Evolutionary conservation across 1,140 invertebrate genomes (phyloP).

Genomic region (Ips nitidus): DNA sequence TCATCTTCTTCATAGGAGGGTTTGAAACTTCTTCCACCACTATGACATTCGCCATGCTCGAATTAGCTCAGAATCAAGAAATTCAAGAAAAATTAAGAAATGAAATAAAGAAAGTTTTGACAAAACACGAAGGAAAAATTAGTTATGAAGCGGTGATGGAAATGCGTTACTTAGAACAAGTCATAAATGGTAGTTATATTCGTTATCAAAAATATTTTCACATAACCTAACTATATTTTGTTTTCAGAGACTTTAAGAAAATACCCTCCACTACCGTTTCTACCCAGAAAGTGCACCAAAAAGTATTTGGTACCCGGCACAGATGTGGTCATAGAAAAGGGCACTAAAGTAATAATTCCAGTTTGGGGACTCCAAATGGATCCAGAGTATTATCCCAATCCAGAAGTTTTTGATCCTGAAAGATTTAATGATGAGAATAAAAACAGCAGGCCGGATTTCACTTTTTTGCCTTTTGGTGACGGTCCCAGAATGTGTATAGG

Average conservation of each 20-base stretch:
- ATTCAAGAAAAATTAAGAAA: constrained; percentile 53
- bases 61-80: constrained; percentile 51
- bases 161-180: constrained; percentile 52
- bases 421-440: constrained; percentile 15
- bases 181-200: constrained; percentile 52
- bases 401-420: constrained; percentile 22
- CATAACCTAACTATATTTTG: neutral
- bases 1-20: constrained; percentile 58
- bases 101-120: constrained; percentile 53
- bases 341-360: constrained; percentile 5
- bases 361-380: constrained; percentile 16
- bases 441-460: neutral
- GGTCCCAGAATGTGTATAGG: constrained; percentile 48
- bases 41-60: constrained; percentile 51
- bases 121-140: constrained; percentile 54
- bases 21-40: constrained; percentile 52
- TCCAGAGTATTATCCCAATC: constrained; percentile 22
- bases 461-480: constrained; percentile 18
- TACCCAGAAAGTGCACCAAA: constrained; percentile 57
- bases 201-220: neutral
- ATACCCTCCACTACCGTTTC: constrained; percentile 55
- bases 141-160: constrained; percentile 60
- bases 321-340: constrained; percentile 15
- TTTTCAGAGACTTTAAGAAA: constrained; percentile 59
- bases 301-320: constrained; percentile 50